Evolutionary conservation across 2,113 vertebrate genomes (phyloP).

Genomic region (Ciconia stormi): DNA sequence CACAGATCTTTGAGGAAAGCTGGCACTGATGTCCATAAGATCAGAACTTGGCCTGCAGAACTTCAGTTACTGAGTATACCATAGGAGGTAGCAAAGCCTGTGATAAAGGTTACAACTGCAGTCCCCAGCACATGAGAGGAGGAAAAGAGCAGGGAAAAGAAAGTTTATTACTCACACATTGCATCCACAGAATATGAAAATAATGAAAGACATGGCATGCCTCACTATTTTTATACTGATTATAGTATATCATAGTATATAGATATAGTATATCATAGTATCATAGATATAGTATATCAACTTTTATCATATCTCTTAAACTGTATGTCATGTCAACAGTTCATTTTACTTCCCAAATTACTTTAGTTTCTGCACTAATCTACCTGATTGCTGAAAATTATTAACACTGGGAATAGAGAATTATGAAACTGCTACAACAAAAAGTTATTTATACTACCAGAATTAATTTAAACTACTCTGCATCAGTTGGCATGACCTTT

Average conservation of each 20-base stretch:
- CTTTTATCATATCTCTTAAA: background rate
- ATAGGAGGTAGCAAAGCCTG: background rate
- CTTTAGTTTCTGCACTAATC: background rate
- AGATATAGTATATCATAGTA: too few relatives aligned
- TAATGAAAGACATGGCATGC: background rate
- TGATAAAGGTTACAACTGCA: background rate
- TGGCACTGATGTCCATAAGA: background rate
- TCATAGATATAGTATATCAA: too few relatives aligned
- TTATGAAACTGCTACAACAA: constrained; percentile 1
- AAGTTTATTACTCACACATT: background rate
- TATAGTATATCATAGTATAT: too few relatives aligned
- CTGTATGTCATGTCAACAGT: background rate
- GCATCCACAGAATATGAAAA: background rate
- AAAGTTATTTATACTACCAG: constrained; percentile 35
- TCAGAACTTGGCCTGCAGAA: background rate
- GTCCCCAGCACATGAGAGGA: background rate
- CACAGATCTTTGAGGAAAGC: background rate
- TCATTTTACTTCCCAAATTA: constrained; percentile 5
- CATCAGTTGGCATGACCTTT: constrained; percentile 38
- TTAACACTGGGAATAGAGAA: background rate
- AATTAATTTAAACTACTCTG: constrained; percentile 30
- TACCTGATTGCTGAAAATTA: background rate
- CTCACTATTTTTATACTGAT: background rate
- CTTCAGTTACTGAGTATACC: background rate
- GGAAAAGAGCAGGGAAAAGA: background rate